phyloP scores from a whole-genome alignment of 2,888 invertebrate genomes.

The Barypeithes pellucidus region DNA sequence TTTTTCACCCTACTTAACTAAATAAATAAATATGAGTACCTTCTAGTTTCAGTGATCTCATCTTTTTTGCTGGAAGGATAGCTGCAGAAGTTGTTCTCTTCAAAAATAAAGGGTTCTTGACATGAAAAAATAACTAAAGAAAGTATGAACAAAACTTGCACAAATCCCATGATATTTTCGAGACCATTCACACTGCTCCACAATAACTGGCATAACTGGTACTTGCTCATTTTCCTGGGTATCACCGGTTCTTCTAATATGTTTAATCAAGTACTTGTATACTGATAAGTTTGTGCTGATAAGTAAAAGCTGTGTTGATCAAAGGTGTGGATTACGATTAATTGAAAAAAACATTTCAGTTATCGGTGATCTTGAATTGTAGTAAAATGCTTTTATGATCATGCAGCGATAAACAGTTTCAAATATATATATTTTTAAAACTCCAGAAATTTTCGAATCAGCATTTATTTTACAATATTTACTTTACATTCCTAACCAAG shows the following conservation, averaged over 20 bases:
- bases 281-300: neutral
- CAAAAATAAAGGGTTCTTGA: constrained; percentile 10
- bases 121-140: neutral
- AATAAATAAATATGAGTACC: neutral
- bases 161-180: neutral
- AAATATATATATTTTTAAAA: too few relatives aligned
- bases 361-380: too few relatives aligned
- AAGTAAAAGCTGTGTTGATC: neutral
- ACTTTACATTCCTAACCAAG: too few relatives aligned
- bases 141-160: constrained; percentile 3
- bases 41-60: neutral
- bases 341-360: too few relatives aligned
- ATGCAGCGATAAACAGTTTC: too few relatives aligned
- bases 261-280: neutral
- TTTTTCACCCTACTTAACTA: neutral
- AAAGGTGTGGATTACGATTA: too few relatives aligned
- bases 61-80: neutral
- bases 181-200: neutral
- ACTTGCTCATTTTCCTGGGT: neutral
- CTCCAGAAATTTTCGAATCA: too few relatives aligned
- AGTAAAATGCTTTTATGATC: too few relatives aligned
- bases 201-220: neutral
- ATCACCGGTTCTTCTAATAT: neutral
- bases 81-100: neutral
- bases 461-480: too few relatives aligned